A percentile compares a stretch with the other conserved stretches of the same genome.
These are phyloP conservation scores for Xenopus petersii DNA, from an alignment of 2,797 vertebrate genomes.

Conservation along the genomic window DNA sequence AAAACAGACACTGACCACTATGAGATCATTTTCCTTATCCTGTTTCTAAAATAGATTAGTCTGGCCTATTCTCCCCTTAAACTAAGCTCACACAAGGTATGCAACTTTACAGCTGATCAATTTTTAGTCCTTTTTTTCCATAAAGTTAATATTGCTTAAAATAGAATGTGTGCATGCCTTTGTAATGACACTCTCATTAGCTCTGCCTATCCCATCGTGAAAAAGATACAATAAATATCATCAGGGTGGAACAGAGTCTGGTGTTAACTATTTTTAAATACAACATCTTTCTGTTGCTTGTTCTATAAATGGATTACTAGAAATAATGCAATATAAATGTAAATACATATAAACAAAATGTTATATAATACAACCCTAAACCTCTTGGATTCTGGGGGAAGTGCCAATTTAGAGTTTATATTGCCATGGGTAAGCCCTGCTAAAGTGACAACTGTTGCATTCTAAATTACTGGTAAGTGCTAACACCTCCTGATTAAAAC, in stretches of 20 bases:
- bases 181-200: constrained; percentile 14
- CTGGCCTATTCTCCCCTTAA: not conserved
- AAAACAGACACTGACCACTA: constrained; percentile 21
- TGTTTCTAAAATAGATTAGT: constrained; percentile 28
- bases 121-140: constrained; percentile 13
- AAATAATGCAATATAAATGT: too few species aligned
- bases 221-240: constrained; percentile 20
- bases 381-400: too few species aligned
- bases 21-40: constrained; percentile 46
- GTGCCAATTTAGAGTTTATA: too few species aligned
- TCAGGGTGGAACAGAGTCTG: not conserved
- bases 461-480: too few species aligned
- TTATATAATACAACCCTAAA: too few species aligned
- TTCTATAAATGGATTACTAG: too few species aligned
- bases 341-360: too few species aligned
- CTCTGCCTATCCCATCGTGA: constrained; percentile 5
- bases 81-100: constrained; percentile 18
- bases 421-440: too few species aligned
- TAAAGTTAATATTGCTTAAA: constrained; percentile 16
- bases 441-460: too few species aligned
- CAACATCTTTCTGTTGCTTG: too few species aligned
- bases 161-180: constrained; percentile 24
- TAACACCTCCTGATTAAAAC: too few species aligned
- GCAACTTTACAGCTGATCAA: constrained; percentile 35
- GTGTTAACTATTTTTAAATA: too few species aligned